Base-by-base conservation (phyloP, 2,888 invertebrate genomes). In the Latheticus oryzae region DNA sequence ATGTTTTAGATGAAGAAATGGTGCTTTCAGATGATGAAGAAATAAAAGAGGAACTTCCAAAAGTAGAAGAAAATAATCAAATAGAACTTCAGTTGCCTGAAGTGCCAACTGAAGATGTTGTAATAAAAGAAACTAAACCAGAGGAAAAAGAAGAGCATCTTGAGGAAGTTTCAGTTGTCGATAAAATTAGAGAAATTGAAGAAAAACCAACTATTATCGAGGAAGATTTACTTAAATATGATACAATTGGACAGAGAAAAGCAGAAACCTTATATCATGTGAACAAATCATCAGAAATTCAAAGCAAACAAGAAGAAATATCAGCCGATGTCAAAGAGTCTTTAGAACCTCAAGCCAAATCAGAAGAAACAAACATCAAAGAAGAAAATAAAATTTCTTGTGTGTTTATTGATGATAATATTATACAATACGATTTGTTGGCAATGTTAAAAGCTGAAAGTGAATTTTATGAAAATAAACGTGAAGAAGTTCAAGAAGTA, bases 1-100 rank as follows among this genome's bases (percentile, higher is more conserved):
- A 69, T 40, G 48, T 72, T 13, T 35, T 73, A 23, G 74, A 76
- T 63, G 72, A 75, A 48, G 69, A 72, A 17, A 68, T 72, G 51
- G 62, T 60, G 23, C 63, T 74, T 51, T 71, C 72, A 15, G 73
- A 72, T 59, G 73, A 73, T 33, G 16, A 32, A 30, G n/a, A 17
- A 23, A 23, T 8, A 33, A 47, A 19, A 2, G 47, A 47, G 15
- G 35, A 21, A 42, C 12, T 1, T 21, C 15, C 4, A 2, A 16
- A 24, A 50, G n/a, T n/a, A 8, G 8, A 38, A 11, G 9, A 38
- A 9, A 43, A 5, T 12, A 45, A n/a, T 1, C 19, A 30, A 7
- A 17, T 32, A 5, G 11, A 30, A 5, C 13, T 40, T 40, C 23
- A 40, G 16, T 16, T 45, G 9, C 45, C 45, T 5, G 32, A 45